Evolutionary conservation across 2,797 vertebrate genomes (phyloP), one percentile per base, ranked within the genome.

Genomic region (Eurystomus glaucurus): DNA sequence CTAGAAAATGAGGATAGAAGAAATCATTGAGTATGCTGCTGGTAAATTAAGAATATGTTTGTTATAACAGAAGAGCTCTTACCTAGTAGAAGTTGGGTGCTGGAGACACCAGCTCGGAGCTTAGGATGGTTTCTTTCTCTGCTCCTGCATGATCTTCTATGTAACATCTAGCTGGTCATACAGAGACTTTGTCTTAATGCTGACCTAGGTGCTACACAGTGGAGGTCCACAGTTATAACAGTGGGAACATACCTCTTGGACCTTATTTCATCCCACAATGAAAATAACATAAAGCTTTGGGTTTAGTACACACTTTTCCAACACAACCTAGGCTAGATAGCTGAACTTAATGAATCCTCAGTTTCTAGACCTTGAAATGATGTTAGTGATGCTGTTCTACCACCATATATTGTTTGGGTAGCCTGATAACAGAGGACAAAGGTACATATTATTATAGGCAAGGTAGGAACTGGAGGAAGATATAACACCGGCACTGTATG

Each of bases 101-200:
- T 3, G 2, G 29, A 41, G 12, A 85, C 20, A 3, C 4, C 23
- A 52, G 3, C 21, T 68, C 1, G 0, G 57, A 54, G 13, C n/a
- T 60, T 35, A 35, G 23, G 3, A 29, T 35, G 21, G 11, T 48
- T 46, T 68, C 22, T 70, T 61, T 65, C 46, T 75, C 52, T 81
- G 13, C 21, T 81, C 3, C n/a, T 50, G 8, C 29, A 8, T 50
- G 21, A 45, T 14, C 18, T 39, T 33, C 39, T 45, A 16, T 45
- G 7, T 50, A 64, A 68, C 28, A 50, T 39, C 74, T 39, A 25
- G 7, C 35, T 37, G 35, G 8, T 46, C 35, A 37, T 8, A 6
- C n/a, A 41, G 55, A 74, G 8, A 35, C 4, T 3, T 78, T 64
- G 12, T 21, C 45, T 74, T 82, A 39, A 39, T 28, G 7, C 14